phyloP scores from a whole-genome alignment of 2,113 vertebrate species.

The Podarcis muralis region DNA sequence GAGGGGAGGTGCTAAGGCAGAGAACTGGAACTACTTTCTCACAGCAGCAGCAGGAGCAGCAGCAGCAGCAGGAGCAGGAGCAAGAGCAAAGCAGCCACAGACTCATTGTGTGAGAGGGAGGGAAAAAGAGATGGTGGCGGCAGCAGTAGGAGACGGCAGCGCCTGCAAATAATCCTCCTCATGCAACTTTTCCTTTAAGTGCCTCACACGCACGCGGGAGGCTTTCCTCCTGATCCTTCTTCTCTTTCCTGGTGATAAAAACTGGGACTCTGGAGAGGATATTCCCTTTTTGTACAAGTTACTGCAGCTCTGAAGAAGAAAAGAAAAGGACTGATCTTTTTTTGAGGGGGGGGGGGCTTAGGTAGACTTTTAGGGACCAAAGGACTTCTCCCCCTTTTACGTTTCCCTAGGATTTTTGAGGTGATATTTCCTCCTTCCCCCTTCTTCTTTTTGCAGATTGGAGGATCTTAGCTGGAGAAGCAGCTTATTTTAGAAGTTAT shows the following conservation, averaged over 20 bases:
- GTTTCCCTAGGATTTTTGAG: neutral
- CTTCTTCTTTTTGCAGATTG: neutral
- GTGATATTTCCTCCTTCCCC: neutral
- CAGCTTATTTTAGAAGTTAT: neutral
- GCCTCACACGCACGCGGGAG: neutral
- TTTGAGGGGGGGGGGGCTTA: neutral
- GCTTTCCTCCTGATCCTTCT: neutral
- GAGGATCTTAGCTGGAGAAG: neutral
- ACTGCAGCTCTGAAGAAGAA: neutral
- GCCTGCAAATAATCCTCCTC: neutral
- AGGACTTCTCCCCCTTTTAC: neutral
- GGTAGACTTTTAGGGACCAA: neutral
- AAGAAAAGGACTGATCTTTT: no score
- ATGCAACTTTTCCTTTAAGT: conserved; percentile 11
- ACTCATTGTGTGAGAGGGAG: conserved; percentile 29
- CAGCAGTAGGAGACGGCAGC: neutral
- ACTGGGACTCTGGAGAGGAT: neutral
- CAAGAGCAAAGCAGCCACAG: neutral
- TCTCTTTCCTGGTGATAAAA: neutral
- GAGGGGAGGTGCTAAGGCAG: conserved; percentile 35
- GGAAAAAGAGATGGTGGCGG: neutral
- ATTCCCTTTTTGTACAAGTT: neutral
- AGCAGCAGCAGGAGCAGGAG: neutral
- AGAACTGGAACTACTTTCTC: conserved; percentile 45
- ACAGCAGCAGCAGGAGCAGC: conserved; percentile 7